These are phyloP conservation scores for Characodon lateralis DNA, from an alignment of 2,797 vertebrate species.

Conservation along the genomic window DNA sequence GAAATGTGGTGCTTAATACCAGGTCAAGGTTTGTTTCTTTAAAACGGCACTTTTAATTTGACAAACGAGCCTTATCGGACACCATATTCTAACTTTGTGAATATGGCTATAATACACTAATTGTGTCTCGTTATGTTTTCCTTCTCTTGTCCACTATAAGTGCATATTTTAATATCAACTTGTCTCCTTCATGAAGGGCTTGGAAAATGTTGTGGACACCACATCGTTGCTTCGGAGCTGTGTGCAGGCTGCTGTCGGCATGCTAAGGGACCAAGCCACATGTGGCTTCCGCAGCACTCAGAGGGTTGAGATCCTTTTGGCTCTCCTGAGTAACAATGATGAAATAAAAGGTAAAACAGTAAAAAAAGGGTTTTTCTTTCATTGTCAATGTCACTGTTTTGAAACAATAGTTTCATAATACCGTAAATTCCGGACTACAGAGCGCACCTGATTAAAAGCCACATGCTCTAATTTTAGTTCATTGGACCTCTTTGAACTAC, in stretches of 20 bases:
- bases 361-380: not conserved
- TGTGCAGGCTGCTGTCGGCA: conserved; percentile 89
- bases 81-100: not conserved
- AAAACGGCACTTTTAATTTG: not conserved
- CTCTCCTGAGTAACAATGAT: conserved; percentile 79
- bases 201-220: conserved; percentile 83
- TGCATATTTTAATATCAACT: conserved; percentile 5
- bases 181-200: conserved; percentile 39
- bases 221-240: conserved; percentile 89
- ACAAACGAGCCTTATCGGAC: not conserved
- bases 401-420: too few species aligned
- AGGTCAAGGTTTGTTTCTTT: not conserved
- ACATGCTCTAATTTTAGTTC: too few species aligned
- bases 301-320: conserved; percentile 87
- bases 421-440: too few species aligned
- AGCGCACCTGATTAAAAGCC: too few species aligned
- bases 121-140: not conserved
- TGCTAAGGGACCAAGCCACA: conserved; percentile 85
- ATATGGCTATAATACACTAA: not conserved
- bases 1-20: too few species aligned
- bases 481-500: too few species aligned
- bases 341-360: conserved; percentile 74
- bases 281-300: conserved; percentile 77
- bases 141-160: not conserved
- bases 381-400: not conserved